Base-by-base conservation (phyloP, 2,113 vertebrate species). In the Columbina picui region DNA sequence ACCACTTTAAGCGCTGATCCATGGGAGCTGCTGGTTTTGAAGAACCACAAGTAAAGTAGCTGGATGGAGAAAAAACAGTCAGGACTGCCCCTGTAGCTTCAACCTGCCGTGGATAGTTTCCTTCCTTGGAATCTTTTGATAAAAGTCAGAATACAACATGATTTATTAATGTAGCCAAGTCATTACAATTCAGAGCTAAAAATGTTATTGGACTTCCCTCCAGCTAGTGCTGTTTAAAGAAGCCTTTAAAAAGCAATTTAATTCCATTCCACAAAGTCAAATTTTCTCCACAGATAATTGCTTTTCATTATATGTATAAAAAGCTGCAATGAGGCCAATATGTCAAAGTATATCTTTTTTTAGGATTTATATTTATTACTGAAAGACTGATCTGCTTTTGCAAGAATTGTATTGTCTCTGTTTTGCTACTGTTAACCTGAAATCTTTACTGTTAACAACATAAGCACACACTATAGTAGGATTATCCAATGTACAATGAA, bases 261-360 rank as follows among this genome's bases (percentile, higher is more conserved):
- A 96, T 97, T 97, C 96, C 93, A 97, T 97, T 97, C 87, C 89
- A 97, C 94, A 93, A 97, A 97, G 97, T 96, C 94, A 97, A 96
- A 96, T 98, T 98, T 98, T 97, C 97, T 98, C 95, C 96, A 97
- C 96, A 98, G 95, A 98, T 97, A 98, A 98, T 95, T 97, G 95
- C 93, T 96, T 98, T 98, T 96, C 96, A 97, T 97, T 97, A 94
- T 79, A 93, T 67, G 30, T 88, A 96, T 93, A 96, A 96, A 97
- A 97, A 95, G 53, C 87, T 91, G 89, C 87, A 93, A 81, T 90
- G 86, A 97, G 96, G 95, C 76, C 91, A 90, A 56, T 95, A 87
- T 91, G 87, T 84, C 96, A 87, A 92, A 95, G 75, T 80, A 25
- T 73, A 85, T 65, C 47, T 89, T 88, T 95, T 95, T 77, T 85